Evolutionary conservation across 2,797 vertebrate species (phyloP), one percentile per base, ranked within the genome.

Genomic region (Glossophaga mutica): DNA sequence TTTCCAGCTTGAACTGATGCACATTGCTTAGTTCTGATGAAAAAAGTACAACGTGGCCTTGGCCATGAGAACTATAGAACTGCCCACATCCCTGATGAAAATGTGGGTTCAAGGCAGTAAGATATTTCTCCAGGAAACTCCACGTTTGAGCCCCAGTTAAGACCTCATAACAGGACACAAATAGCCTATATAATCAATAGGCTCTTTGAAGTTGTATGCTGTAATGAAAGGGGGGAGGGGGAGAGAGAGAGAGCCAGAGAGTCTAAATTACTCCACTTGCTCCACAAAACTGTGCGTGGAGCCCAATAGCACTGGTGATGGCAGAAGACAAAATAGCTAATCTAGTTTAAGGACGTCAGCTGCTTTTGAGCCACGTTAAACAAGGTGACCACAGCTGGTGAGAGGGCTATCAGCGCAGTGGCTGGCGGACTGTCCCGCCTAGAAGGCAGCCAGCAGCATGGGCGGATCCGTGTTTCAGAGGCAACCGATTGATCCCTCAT

Each of bases 331-430:
- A 88, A 93, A 57, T 18, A 73, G 46, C 24, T 91, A 9, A 82
- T 78, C 71, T 67, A 77, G 82, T 94, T 89, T 52, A 87, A 70
- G 19, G 68, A 52, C 42, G 93, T 89, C 32, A 62, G 79, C 29
- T 79, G 42, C 15, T 26, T 73, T 93, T 93, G 87, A 87, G 94
- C 68, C 76, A 62, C 46, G 78, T 83, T 78, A 71, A 95, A 46
- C n/a, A 83, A 86, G 34, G 70, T 18, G 50, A 46, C 89, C 79
- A 74, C 48, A 89, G 70, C 62, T 34, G 32, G 42, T 24, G 55
- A 82, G 52, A 62, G 76, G 42, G 82, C 73, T 55, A 44, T 57
- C 55, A 87, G 74, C 26, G 34, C 34, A 42, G 55, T 10, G 29
- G 57, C 59, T 94, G 90, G 74, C 79, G 94, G 94, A 68, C 26